Conservation (phyloP, 2,113 vertebrate species). For the Anarrhichthys ocellatus region DNA sequence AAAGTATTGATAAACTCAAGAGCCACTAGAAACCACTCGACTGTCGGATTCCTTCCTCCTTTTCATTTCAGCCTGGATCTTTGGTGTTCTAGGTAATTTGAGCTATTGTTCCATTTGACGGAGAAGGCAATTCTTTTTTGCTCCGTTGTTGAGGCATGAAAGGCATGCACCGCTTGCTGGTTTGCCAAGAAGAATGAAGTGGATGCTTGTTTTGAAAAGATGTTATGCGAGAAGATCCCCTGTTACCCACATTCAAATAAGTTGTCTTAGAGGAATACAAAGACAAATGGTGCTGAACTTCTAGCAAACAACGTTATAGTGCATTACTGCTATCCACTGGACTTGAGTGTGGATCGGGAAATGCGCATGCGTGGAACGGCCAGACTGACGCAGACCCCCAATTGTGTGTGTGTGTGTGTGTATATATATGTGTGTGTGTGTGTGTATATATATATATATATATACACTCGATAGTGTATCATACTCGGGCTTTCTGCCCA, state of each 20-base stretch:
- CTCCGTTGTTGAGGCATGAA: slow-evolving; percentile 55
- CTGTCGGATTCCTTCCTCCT: slow-evolving; percentile 2
- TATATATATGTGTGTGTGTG: too few relatives aligned
- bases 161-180: neutral
- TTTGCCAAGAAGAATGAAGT: neutral
- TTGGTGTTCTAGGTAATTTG: slow-evolving; percentile 65
- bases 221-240: too few relatives aligned
- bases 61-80: slow-evolving; percentile 21
- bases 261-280: neutral
- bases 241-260: neutral
- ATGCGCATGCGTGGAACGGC: too few relatives aligned
- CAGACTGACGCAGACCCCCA: too few relatives aligned
- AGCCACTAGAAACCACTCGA: slow-evolving; percentile 14
- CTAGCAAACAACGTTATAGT: too few relatives aligned
- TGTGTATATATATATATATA: too few relatives aligned
- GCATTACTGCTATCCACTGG: neutral
- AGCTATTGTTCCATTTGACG: slow-evolving; percentile 68
- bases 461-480: neutral
- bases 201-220: neutral
- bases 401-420: too few relatives aligned
- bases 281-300: neutral
- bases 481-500: neutral
- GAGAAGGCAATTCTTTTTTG: slow-evolving; percentile 66
- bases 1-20: slow-evolving; percentile 42
- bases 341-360: neutral